Evolutionary conservation across 2,797 vertebrate species (phyloP), one percentile per base, ranked within the genome.

Genomic region (Mastacembelus armatus): DNA sequence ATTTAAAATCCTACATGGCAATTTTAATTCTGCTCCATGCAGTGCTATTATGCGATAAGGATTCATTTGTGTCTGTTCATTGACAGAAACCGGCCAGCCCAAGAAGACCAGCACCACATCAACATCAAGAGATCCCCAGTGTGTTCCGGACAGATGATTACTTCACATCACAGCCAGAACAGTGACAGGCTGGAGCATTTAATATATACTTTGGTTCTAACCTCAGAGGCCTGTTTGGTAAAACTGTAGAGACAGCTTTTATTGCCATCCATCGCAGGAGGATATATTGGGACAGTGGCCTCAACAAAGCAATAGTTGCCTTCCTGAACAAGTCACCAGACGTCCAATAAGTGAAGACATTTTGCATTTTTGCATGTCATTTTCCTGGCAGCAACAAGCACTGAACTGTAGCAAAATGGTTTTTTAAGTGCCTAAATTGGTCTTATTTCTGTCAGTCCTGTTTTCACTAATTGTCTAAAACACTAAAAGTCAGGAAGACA

Each of bases 101-200:
- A 16, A 92, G 92, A 81, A 92, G 93, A 67, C 89, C 84, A 77
- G 75, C 77, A 44, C 91, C 86, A 47, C 74, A 86, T 8, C 90
- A 88, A 6, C 85, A 62, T 12, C 96, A 94, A 70, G 94, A 96
- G 49, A 85, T 95, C 61, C 96, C 96, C 9, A 81, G 80, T 14
- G 94, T 99, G 69, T 99, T 99, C 85, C 94, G 85, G 78, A 96
- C 97, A 27, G 96, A 99, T 27, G 96, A 98, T 80, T 96, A 95
- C 80, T 98, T 99, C 77, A 93, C 94, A 0, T 86, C 94, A n/a
- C 85, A 93, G 61, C 63, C 92, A 50, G 93, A 93, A 57, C 88
- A 89, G 74, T 92, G 89, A 92, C 58, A n/a, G 1, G 0, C 21
- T 1, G 22, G 24, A 45, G 65, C 72, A 18, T 40, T 40, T 21